Percentiles rank a stretch among this genome's conserved stretches.
Conservation (phyloP, 2,888 invertebrate genomes). For the Plagodis pulveraria region DNA sequence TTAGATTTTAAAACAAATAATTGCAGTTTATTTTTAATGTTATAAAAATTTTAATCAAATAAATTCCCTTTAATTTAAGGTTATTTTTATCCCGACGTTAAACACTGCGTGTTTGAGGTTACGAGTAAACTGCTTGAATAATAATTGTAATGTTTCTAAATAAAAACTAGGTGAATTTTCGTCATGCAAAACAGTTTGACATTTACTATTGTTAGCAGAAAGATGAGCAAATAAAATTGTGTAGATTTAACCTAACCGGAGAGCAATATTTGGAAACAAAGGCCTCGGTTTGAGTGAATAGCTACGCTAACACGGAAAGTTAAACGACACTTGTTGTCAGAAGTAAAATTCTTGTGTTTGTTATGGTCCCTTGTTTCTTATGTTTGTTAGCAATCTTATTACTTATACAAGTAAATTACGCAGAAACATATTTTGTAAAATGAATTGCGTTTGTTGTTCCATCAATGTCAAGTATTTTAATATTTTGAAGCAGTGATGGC, state of each 20-base stretch:
- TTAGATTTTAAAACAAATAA: too few species aligned
- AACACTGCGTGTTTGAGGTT: too few species aligned
- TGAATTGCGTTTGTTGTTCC: conserved; percentile 9
- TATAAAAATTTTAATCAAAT: too few species aligned
- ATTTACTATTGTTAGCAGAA: conserved; percentile 34
- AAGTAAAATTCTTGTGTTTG: conserved; percentile 53
- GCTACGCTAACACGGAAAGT: conserved; percentile 62
- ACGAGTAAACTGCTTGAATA: too few species aligned
- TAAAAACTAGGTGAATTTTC: too few species aligned
- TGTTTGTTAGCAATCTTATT: conserved; percentile 40
- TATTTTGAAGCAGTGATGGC: too few species aligned
- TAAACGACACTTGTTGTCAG: conserved; percentile 69
- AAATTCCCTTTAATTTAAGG: too few species aligned
- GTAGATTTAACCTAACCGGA: conserved; percentile 32
- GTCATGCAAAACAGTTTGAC: conserved; percentile 46
- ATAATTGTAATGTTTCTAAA: too few species aligned
- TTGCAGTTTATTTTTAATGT: too few species aligned
- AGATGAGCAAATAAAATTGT: conserved; percentile 41
- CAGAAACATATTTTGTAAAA: conserved; percentile 23
- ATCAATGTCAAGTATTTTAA: neutral
- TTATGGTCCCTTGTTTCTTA: conserved; percentile 47
- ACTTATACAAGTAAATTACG: conserved; percentile 34
- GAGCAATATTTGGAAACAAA: conserved; percentile 42
- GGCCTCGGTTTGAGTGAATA: conserved; percentile 41
- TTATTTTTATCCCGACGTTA: too few species aligned